Conservation (phyloP, 1,140 invertebrate species). For the Cherax destructor region DNA sequence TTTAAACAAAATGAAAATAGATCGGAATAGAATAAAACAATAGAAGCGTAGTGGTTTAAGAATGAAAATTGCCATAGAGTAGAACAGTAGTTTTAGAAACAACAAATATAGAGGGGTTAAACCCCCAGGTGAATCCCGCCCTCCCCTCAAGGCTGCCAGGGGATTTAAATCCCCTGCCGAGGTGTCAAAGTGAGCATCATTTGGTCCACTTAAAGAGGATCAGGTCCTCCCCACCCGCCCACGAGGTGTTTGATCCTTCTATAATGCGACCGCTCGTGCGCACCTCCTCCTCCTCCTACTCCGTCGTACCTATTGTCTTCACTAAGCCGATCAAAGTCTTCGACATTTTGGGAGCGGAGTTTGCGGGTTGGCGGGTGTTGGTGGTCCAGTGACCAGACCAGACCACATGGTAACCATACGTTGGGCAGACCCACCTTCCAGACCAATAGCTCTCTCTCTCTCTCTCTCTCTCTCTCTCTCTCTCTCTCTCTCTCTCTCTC, state of each 20-base stretch:
- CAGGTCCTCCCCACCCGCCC: slow-evolving; percentile 25
- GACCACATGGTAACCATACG: background rate
- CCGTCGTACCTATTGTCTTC: slow-evolving; percentile 28
- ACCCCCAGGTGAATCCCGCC: background rate
- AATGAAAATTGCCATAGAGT: no score
- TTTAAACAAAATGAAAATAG: no score
- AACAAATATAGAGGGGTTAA: no score
- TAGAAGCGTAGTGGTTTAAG: no score
- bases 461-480: no score
- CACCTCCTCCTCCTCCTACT: slow-evolving; percentile 3
- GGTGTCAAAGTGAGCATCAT: slow-evolving; percentile 52
- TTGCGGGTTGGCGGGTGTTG: no score
- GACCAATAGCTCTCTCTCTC: no score
- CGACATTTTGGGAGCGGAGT: background rate
- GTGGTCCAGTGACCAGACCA: background rate
- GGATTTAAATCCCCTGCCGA: background rate
- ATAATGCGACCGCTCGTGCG: slow-evolving; percentile 36
- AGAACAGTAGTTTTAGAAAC: no score
- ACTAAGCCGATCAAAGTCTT: slow-evolving; percentile 25
- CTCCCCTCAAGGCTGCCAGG: background rate
- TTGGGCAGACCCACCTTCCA: background rate
- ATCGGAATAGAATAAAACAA: no score
- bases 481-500: no score
- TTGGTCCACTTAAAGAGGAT: slow-evolving; percentile 26
- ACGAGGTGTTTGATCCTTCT: slow-evolving; percentile 25